Evolutionary conservation across 2,888 invertebrate genomes (phyloP), one percentile per base, ranked within the genome.

Genomic region (Drosophila mimetica): DNA sequence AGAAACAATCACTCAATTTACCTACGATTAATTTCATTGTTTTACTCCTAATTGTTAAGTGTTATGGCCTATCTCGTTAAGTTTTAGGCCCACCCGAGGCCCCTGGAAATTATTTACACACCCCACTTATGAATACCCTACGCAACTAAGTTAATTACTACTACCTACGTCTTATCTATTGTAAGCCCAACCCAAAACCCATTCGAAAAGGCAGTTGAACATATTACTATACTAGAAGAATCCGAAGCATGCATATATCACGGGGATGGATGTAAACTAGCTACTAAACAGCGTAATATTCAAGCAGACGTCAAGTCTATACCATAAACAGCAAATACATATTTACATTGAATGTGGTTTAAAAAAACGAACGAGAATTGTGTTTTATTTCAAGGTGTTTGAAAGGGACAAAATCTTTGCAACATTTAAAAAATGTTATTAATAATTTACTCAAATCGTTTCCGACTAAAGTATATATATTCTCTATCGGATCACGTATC

Each of bases 321-420:
- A 84, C 89, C 87, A 75, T 75, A 86, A 74, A 77, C 80, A 73
- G 65, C 78, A 71, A 84, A 89, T 84, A 84, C 89, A 84, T 84
- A 84, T 84, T 84, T 84, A 84, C 84, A 89, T 89, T 84, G 84
- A 84, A 84, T 84, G 84, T 89, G 89, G 88, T 85, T 86, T 53
- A 87, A 71, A 66, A 41, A 50, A 25, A 58, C 11, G 57, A 48
- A 8, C 2, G 1, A 5, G 1, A 0, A 1, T 18, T 13, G 44
- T 41, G 52, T 86, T 64, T 88, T 60, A 60, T 65, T 87, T 66
- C n/a, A 1, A n/a, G 53, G 8, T 25, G 4, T 7, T 25, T 25
- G 25, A 7, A 22, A 1, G 22, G 22, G 6, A 22, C 22, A 22
- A 22, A 22, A 22, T 5, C 4, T 22, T 22, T 4, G n/a, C n/a